A percentile compares a stretch with the other conserved stretches of the same genome.
Evolutionary conservation across 2,888 invertebrate species (phyloP).

Genomic region (Ctena decussata): DNA sequence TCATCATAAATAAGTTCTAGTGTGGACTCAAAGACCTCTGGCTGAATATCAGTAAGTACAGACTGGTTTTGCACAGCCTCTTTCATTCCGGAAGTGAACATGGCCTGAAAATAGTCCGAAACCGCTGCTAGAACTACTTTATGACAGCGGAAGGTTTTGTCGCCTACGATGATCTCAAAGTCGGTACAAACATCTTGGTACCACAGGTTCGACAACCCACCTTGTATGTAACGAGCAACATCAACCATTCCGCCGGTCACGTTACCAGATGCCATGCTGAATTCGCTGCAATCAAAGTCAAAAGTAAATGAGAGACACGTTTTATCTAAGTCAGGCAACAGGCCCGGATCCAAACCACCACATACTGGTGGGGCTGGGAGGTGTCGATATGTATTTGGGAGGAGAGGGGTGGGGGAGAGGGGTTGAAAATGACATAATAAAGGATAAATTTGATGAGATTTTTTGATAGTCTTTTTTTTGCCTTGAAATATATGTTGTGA

Average conservation of each 20-base stretch:
- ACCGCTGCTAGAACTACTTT: constrained; percentile 51
- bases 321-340: too few relatives aligned
- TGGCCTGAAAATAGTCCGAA: constrained; percentile 54
- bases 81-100: constrained; percentile 58
- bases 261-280: not conserved
- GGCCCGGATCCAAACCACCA: too few relatives aligned
- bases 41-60: constrained; percentile 40
- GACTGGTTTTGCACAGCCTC: constrained; percentile 33
- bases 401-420: too few relatives aligned
- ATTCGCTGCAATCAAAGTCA: too few relatives aligned
- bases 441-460: too few relatives aligned
- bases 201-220: constrained; percentile 27
- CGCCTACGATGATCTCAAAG: constrained; percentile 37
- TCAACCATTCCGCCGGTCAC: not conserved
- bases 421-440: too few relatives aligned
- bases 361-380: too few relatives aligned
- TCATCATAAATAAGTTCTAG: constrained; percentile 35
- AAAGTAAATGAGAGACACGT: too few relatives aligned
- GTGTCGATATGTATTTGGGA: too few relatives aligned
- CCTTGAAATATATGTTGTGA: too few relatives aligned
- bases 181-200: constrained; percentile 42
- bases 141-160: constrained; percentile 53
- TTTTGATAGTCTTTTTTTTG: too few relatives aligned
- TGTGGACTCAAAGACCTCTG: constrained; percentile 37
- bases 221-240: not conserved